These are phyloP conservation scores for Aphaenogaster floridana DNA, from an alignment of 1,140 invertebrate genomes.

Conservation along the genomic window DNA sequence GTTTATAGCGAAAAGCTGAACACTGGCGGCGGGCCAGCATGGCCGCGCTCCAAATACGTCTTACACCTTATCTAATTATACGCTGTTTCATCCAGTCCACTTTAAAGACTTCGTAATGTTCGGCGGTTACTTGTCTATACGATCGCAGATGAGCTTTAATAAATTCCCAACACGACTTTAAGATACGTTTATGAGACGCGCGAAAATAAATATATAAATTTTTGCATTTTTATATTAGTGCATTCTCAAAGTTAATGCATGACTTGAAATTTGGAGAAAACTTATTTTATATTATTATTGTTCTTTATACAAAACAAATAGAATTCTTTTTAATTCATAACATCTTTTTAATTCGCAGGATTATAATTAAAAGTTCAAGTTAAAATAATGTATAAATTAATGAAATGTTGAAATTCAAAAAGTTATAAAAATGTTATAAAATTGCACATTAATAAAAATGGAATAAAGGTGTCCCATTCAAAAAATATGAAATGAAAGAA, in stretches of 20 bases:
- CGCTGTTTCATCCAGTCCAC: slow-evolving; percentile 83
- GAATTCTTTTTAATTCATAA: background rate
- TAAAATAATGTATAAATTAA: background rate
- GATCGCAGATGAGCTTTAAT: slow-evolving; percentile 77
- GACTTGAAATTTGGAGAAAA: background rate
- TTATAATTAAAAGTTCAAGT: background rate
- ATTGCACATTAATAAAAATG: slow-evolving; percentile 4
- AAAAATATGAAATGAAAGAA: background rate
- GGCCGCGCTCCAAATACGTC: slow-evolving; percentile 86
- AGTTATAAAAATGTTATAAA: background rate
- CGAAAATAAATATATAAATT: slow-evolving; percentile 1
- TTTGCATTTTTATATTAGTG: background rate
- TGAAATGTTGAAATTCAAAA: background rate
- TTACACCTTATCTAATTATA: slow-evolving; percentile 86
- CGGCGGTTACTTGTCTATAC: slow-evolving; percentile 83
- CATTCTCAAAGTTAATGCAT: background rate
- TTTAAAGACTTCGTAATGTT: slow-evolving; percentile 82
- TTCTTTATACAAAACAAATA: background rate
- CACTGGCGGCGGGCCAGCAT: slow-evolving; percentile 83
- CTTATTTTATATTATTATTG: background rate
- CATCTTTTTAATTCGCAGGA: background rate
- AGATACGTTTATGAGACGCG: background rate
- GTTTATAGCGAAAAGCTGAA: slow-evolving; percentile 80
- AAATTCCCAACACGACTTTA: slow-evolving; percentile 75
- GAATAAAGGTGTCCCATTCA: background rate